These are phyloP conservation scores for Hypanus sabinus DNA, from an alignment of 2,113 vertebrate genomes.

Conservation along the genomic window DNA sequence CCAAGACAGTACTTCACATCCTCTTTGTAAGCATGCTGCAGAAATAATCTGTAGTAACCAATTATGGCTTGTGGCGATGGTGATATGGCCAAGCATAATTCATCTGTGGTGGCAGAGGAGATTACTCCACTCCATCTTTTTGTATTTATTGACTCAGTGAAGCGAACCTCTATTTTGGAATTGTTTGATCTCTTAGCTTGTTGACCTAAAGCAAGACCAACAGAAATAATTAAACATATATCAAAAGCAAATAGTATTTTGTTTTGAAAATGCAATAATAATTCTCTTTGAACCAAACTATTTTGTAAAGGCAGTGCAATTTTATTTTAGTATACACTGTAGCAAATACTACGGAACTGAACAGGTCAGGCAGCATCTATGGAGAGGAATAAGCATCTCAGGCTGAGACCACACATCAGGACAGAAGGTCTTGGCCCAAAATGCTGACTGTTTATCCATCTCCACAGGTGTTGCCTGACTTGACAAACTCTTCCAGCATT, in stretches of 20 bases:
- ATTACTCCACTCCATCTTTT: slow-evolving; percentile 61
- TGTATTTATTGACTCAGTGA: slow-evolving; percentile 47
- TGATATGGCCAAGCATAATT: slow-evolving; percentile 59
- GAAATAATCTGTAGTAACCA: slow-evolving; percentile 68
- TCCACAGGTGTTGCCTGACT: no score
- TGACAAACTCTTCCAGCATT: no score
- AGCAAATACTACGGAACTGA: no score
- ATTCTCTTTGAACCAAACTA: neutral
- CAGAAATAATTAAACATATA: neutral
- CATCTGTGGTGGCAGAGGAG: slow-evolving; percentile 52
- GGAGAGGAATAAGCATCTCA: no score
- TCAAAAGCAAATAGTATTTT: neutral
- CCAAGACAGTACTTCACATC: slow-evolving; percentile 55
- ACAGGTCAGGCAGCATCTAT: no score
- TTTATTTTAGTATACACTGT: neutral
- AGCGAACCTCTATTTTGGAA: neutral
- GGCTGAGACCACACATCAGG: no score
- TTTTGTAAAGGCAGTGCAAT: neutral
- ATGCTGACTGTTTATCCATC: no score
- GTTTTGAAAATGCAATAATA: neutral
- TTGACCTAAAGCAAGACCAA: slow-evolving; percentile 13
- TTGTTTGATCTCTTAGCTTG: neutral
- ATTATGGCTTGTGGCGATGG: slow-evolving; percentile 63
- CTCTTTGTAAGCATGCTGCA: slow-evolving; percentile 50
- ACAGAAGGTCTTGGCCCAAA: no score